Evolutionary conservation across 1,140 invertebrate species (phyloP), one percentile per base, ranked within the genome.

Genomic region (Coenobita brevimanus): DNA sequence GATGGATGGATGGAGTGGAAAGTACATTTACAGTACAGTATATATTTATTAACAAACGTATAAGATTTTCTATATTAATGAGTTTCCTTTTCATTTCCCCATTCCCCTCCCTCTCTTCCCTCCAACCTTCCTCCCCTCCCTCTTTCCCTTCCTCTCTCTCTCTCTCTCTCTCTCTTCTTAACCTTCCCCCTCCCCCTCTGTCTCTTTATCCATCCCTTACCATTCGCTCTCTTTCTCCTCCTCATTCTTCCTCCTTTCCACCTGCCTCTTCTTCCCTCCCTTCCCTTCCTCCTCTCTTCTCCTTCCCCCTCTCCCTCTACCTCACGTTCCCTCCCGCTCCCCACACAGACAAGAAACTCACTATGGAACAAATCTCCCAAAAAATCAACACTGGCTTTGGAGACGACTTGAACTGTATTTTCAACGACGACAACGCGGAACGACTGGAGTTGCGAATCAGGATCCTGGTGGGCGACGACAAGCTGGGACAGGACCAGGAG

Each of bases 311-410:
- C 4, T 13, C 2, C 33, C 4, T 13, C 30, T n/a, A 38, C 27
- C 21, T 43, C 3, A n/a, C 8, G 8, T 21, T 46, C n/a, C 27
- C 27, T 30, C 0, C 24, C 17, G 21, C 33, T 36, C 24, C 36
- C 82, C 89, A 91, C 92, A 81, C 92, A 92, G 99, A 99, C 93
- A 99, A 99, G 91, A 99, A 99, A 93, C 93, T 99, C 36, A 99
- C 98, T 24, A 99, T 99, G 99, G 99, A 99, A 94, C 98, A 99
- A 92, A 99, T 99, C 91, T 98, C 98, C 0, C 98, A 99, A 92
- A 99, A 99, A 92, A 99, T 99, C 73, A 99, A 99, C 92, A 97
- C 97, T 87, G 98, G 98, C 27, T 99, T 99, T 93, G 99, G 99
- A 84, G 98, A 99, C 92, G 99, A 99, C 93, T 93, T 99, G 38